These are phyloP conservation scores for Oscheius myriophilus DNA, from an alignment of 2,888 invertebrate genomes.

Conservation along the genomic window DNA sequence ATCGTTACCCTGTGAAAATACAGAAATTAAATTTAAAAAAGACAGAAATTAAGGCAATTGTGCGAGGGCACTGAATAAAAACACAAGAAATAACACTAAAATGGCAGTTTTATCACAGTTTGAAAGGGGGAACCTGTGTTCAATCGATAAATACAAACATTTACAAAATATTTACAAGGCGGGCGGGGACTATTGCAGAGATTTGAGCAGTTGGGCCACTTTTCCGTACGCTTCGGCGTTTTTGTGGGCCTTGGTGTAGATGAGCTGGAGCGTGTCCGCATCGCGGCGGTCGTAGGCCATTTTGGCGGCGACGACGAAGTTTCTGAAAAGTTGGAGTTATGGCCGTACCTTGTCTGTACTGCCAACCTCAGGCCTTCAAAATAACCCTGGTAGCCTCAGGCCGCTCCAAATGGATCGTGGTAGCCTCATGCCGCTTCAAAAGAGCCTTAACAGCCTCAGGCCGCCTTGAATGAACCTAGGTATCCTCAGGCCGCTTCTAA, in stretches of 20 bases:
- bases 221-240: constrained; percentile 35
- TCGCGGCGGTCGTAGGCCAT: constrained; percentile 52
- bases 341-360: too few relatives aligned
- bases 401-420: too few relatives aligned
- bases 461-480: too few relatives aligned
- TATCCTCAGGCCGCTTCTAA: too few relatives aligned
- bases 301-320: constrained; percentile 53
- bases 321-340: constrained; percentile 44
- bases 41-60: background rate
- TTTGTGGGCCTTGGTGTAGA: constrained; percentile 47
- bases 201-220: constrained; percentile 30
- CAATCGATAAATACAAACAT: too few relatives aligned
- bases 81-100: background rate
- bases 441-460: too few relatives aligned
- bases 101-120: background rate
- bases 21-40: constrained; percentile 2
- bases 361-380: too few relatives aligned
- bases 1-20: constrained; percentile 18
- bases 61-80: constrained; percentile 1
- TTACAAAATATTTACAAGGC: too few relatives aligned
- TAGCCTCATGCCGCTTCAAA: too few relatives aligned
- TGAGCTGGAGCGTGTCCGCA: constrained; percentile 37
- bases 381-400: too few relatives aligned
- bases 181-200: constrained; percentile 5
- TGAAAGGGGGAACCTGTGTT: too few relatives aligned